Percentiles rank a stretch among this genome's conserved stretches.
phyloP scores from a whole-genome alignment of 2,797 vertebrate genomes.

The Periparus ater region DNA sequence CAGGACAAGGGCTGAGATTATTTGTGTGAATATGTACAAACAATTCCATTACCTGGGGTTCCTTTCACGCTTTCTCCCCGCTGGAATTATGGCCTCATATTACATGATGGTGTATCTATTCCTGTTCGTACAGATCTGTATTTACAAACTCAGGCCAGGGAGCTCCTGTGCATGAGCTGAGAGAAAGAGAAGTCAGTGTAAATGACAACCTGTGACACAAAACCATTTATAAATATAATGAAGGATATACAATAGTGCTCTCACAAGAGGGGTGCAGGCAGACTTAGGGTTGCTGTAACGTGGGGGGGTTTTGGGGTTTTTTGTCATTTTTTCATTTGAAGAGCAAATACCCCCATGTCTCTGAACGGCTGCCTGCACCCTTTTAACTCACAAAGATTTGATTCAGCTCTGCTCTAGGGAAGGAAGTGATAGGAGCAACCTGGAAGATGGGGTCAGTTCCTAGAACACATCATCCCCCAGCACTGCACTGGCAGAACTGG shows the following conservation, averaged over 20 bases:
- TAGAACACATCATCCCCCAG: not conserved
- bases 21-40: conserved; percentile 48
- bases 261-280: not conserved
- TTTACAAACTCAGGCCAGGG: not conserved
- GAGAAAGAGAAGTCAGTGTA: not conserved
- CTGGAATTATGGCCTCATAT: not conserved
- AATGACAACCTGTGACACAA: not conserved
- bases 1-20: conserved; percentile 13
- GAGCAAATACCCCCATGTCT: not conserved
- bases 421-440: not conserved
- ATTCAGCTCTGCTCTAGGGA: not conserved
- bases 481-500: accelerated
- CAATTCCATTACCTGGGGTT: conserved; percentile 34
- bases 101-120: not conserved
- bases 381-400: not conserved
- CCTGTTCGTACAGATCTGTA: not conserved
- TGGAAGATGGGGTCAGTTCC: not conserved
- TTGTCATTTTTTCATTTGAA: not conserved
- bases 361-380: not conserved
- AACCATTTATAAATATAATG: not conserved
- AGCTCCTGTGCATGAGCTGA: not conserved
- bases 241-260: not conserved
- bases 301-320: not conserved
- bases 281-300: not conserved
- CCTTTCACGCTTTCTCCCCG: not conserved